Evolutionary conservation across 2,797 vertebrate species (phyloP).

Genomic region (Tamandua tetradactyla): DNA sequence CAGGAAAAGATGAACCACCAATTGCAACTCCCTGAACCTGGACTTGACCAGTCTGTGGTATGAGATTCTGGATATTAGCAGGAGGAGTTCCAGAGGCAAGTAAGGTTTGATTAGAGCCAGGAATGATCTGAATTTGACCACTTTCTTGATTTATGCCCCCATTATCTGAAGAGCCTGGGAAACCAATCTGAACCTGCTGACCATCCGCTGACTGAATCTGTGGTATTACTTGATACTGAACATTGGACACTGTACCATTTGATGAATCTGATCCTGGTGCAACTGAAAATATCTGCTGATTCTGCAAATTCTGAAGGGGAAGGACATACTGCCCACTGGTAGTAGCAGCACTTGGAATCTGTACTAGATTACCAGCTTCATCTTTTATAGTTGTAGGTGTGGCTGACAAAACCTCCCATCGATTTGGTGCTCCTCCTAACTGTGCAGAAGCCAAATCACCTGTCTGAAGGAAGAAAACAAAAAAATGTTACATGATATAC

Average conservation of each 20-base stretch:
- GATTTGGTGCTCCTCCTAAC: slow-evolving; percentile 92
- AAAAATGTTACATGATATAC: slow-evolving; percentile 73
- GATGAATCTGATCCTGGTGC: slow-evolving; percentile 94
- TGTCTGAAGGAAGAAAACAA: slow-evolving; percentile 88
- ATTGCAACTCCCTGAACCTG: slow-evolving; percentile 97
- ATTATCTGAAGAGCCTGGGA: slow-evolving; percentile 93
- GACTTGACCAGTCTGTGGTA: slow-evolving; percentile 96
- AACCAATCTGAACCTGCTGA: slow-evolving; percentile 94
- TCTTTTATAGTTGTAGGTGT: slow-evolving; percentile 93
- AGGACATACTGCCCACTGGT: slow-evolving; percentile 99
- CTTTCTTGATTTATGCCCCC: slow-evolving; percentile 95
- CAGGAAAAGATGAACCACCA: slow-evolving; percentile 94
- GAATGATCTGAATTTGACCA: slow-evolving; percentile 98
- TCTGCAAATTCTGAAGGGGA: slow-evolving; percentile 98
- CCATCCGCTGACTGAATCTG: slow-evolving; percentile 98
- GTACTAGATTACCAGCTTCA: slow-evolving; percentile 95
- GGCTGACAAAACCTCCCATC: slow-evolving; percentile 96
- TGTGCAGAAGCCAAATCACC: slow-evolving; percentile 93
- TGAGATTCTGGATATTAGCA: slow-evolving; percentile 95
- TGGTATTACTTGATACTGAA: slow-evolving; percentile 99
- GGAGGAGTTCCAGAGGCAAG: slow-evolving; percentile 91
- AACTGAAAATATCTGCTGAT: slow-evolving; percentile 97
- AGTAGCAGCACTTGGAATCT: slow-evolving; percentile 95
- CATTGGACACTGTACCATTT: slow-evolving; percentile 96
- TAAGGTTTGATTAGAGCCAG: slow-evolving; percentile 94